Evolutionary conservation across 2,797 vertebrate species (phyloP), one percentile per base, ranked within the genome.

Genomic region (Anguilla pacifica): DNA sequence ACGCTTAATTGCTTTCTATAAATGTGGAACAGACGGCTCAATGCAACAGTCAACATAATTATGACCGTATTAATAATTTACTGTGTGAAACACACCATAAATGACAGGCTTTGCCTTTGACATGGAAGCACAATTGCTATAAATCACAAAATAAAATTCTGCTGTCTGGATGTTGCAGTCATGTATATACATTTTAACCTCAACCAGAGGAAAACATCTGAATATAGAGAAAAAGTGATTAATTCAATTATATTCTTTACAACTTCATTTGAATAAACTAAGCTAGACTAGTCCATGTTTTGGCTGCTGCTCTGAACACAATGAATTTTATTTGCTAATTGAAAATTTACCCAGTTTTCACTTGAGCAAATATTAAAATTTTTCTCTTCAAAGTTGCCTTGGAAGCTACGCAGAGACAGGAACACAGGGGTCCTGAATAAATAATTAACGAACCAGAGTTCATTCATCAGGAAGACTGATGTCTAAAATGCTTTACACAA

Each of bases 361-460:
- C 74, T 79, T 79, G 19, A 46, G 25, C 74, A 79, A 79, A 46
- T 35, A 79, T 79, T 77, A 22, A 10, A 25, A 25, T 22, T 2
- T 49, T 49, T 22, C 77, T 81, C 77, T 22, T 49, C 19, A 25
- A 49, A 49, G 77, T 81, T 49, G 77, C 39, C 77, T 81, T 81
- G 77, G 19, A 81, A 19, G 19, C 25, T 49, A 49, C 25, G 19
- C 77, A 81, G 92, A 89, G 84, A 89, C 93, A 91, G 92, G 92
- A 93, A 91, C 91, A 94, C 92, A 92, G 94, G 94, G 90, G 87
- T n/a, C 72, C 6, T 17, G 72, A 92, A 94, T 95, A 91, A 95
- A 95, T 95, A 93, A 95, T 95, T 95, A 94, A 95, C 92, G 95
- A 91, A 89, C 51, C 86, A 82, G 88, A 94, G 93, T 93, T 94